phyloP scores from a whole-genome alignment of 2,888 invertebrate genomes.

The Eudasyphora cyanicolor region DNA sequence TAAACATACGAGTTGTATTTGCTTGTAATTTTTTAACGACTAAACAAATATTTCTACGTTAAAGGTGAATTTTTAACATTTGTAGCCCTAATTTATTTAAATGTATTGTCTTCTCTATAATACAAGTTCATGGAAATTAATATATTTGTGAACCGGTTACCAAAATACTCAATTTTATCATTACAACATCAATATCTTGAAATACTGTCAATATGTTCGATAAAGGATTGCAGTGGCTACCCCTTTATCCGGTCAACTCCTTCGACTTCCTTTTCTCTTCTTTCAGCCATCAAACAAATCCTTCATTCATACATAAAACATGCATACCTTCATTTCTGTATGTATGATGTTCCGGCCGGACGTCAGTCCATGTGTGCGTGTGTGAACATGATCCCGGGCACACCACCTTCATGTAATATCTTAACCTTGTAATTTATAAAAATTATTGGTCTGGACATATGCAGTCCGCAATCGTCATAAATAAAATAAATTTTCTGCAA shows the following conservation, averaged over 20 bases:
- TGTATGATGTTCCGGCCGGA: conserved; percentile 4
- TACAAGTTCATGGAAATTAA: too few species aligned
- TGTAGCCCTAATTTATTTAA: too few species aligned
- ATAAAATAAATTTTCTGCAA: conserved; percentile 68
- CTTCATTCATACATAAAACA: conserved; percentile 62
- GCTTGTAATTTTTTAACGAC: too few species aligned
- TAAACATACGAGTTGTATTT: too few species aligned
- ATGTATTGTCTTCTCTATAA: too few species aligned
- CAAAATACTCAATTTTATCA: conserved; percentile 29
- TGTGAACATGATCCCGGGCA: conserved; percentile 60
- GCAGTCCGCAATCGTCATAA: conserved; percentile 71
- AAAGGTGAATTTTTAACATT: too few species aligned
- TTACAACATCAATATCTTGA: not conserved
- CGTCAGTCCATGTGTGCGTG: not conserved
- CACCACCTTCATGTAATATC: conserved; percentile 62
- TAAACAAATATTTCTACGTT: too few species aligned
- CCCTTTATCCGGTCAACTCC: not conserved
- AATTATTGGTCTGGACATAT: conserved; percentile 78
- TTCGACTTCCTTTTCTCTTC: too few species aligned
- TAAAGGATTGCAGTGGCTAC: not conserved
- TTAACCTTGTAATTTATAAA: conserved; percentile 75
- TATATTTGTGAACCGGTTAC: conserved; percentile 6
- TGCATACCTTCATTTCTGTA: conserved; percentile 50
- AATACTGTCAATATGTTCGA: not conserved
- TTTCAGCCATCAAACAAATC: conserved; percentile 68